phyloP scores from a whole-genome alignment of 2,113 vertebrate species.

The Phoenicopterus ruber region DNA sequence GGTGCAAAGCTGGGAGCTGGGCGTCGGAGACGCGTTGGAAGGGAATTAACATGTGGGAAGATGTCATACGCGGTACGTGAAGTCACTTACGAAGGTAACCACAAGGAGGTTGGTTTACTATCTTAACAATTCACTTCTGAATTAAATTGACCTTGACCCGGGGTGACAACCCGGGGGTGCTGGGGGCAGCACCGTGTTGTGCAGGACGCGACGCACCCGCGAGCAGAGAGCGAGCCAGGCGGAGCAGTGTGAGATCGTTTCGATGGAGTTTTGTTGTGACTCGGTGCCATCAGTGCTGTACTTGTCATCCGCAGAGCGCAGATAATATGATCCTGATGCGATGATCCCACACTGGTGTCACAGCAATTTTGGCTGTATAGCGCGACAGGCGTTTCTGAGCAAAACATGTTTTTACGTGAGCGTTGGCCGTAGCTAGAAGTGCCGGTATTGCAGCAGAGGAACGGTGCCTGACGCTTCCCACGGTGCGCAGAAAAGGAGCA shows the following conservation, averaged over 20 bases:
- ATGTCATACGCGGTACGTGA: rapidly evolving
- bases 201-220: rapidly evolving
- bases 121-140: neutral
- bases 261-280: rapidly evolving
- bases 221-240: neutral
- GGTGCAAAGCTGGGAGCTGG: neutral
- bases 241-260: rapidly evolving
- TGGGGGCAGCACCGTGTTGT: neutral
- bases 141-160: neutral
- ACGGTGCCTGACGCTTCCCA: neutral
- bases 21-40: neutral
- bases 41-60: neutral
- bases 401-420: rapidly evolving
- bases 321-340: neutral
- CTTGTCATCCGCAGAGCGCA: neutral
- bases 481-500: neutral
- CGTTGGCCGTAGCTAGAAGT: neutral
- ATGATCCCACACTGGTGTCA: rapidly evolving
- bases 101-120: neutral
- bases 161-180: neutral
- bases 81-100: neutral
- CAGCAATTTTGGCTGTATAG: neutral
- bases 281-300: too few relatives aligned
- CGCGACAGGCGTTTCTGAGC: rapidly evolving
- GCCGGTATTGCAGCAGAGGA: neutral